Percentiles rank a stretch among this genome's conserved stretches.
phyloP scores from a whole-genome alignment of 2,797 vertebrate genomes.

The Holocentrus rufus region DNA sequence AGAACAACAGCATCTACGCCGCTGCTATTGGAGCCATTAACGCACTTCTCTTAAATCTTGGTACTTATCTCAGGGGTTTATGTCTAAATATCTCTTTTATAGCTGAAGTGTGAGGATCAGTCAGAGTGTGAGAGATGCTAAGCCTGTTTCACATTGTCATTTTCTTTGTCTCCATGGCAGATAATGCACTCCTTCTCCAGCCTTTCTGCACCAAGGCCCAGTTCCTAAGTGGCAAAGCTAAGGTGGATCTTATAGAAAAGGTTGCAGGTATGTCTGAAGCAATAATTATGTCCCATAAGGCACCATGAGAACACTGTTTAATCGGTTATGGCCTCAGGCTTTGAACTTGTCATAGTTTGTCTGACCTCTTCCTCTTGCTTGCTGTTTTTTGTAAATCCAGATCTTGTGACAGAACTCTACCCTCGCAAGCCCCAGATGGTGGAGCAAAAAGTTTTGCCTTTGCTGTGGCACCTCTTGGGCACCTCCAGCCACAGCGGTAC shows the following conservation, averaged over 20 bases:
- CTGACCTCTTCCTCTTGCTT: constrained; percentile 2
- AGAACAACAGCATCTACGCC: constrained; percentile 88
- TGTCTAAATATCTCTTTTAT: neutral
- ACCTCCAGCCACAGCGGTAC: constrained; percentile 83
- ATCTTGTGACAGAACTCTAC: constrained; percentile 88
- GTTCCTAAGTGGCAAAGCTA: constrained; percentile 93
- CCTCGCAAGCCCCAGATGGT: constrained; percentile 88
- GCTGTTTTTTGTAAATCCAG: constrained; percentile 67
- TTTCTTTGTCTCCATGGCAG: constrained; percentile 64
- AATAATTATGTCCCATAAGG: neutral
- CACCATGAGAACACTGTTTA: neutral
- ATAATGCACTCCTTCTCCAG: constrained; percentile 91
- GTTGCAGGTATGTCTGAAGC: constrained; percentile 87
- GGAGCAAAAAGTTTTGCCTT: constrained; percentile 88
- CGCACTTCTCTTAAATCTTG: constrained; percentile 87
- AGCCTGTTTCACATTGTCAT: constrained; percentile 16
- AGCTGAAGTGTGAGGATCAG: neutral
- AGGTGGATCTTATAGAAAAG: constrained; percentile 92
- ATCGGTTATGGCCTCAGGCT: neutral
- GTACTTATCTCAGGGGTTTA: constrained; percentile 68
- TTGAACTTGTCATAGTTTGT: neutral
- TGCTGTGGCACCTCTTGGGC: constrained; percentile 93
- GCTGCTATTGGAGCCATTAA: constrained; percentile 88
- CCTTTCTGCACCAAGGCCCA: constrained; percentile 95
- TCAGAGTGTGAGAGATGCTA: neutral